Conservation (phyloP, 2,888 invertebrate genomes). For the Stenoptilia bipunctidactyla region DNA sequence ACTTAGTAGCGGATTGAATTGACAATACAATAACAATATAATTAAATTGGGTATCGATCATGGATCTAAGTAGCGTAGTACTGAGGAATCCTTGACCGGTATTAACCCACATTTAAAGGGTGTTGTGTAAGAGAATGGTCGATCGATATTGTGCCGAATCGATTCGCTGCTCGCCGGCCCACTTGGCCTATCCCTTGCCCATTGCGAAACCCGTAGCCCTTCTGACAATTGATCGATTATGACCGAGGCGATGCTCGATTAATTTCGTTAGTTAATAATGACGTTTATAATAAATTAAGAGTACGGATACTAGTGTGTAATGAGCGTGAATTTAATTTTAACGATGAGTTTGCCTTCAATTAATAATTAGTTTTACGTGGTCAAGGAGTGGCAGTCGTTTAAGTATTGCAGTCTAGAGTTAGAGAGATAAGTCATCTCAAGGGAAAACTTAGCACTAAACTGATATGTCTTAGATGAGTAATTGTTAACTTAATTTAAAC, state of each 20-base stretch:
- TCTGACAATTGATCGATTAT: slow-evolving; percentile 36
- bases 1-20: slow-evolving; percentile 4
- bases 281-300: no score
- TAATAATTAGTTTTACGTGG: no score
- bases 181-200: slow-evolving; percentile 34
- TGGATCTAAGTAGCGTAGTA: slow-evolving; percentile 10
- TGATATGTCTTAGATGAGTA: no score
- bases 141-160: slow-evolving; percentile 44
- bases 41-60: slow-evolving; percentile 6
- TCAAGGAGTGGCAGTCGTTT: slow-evolving; percentile 2
- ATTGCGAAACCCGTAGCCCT: slow-evolving; percentile 41
- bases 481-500: no score
- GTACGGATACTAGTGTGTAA: no score
- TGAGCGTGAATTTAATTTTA: no score
- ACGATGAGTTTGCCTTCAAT: no score
- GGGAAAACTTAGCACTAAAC: no score
- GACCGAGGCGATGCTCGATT: slow-evolving; percentile 23
- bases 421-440: no score
- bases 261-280: not conserved
- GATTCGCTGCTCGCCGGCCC: slow-evolving; percentile 27
- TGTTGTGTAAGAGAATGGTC: slow-evolving; percentile 32
- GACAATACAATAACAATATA: not conserved
- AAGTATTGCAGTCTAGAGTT: no score
- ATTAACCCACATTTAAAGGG: slow-evolving; percentile 33
- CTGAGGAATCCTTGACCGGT: slow-evolving; percentile 45